Evolutionary conservation across 2,888 invertebrate species (phyloP), one percentile per base, ranked within the genome.

Genomic region (Punctoribates punctum): DNA sequence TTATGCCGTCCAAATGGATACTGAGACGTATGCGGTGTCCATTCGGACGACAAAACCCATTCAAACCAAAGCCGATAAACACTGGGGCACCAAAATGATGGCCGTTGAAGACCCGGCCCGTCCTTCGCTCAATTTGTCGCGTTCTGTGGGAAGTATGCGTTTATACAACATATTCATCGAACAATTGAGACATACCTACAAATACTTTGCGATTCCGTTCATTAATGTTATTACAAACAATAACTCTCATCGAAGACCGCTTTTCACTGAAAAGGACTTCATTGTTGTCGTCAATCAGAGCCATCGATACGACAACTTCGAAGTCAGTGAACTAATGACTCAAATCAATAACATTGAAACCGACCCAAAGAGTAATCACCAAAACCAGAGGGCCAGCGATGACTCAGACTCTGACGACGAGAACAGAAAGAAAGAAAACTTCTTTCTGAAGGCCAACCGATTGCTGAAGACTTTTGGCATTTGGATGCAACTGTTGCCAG

Each of bases 51-150:
- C 51, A 15, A 74, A 42, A 29, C 80, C 77, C 38, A 78, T 77
- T 0, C 73, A 82, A 17, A 78, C 78, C 4, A 79, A 81, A 25
- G 79, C 79, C 5, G 82, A 83, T 9, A 83, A 82, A 77, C 81
- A 81, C 51, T 84, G 84, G 84, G 79, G 78, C 9, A 82, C 82
- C 20, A 81, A 81, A 74, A 82, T 82, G 75, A 79, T 84, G 25
- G 82, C 83, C 17, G 81, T 85, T 73, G 84, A 85, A 83, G 87
- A 87, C 83, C 86, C 86, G 4, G 85, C 85, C 80, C 80, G 82
- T 51, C 80, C 81, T 8, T 85, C 84, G 79, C 82, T 85, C 74
- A 87, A 86, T 82, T 80, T 86, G 25, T 83, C 85, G 4, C 81
- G 85, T 67, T 83, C 84, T 54, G 82, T 86, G 51, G 83, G 83